Conservation (phyloP, 1,140 invertebrate genomes). For the Drosophila punjabiensis region DNA sequence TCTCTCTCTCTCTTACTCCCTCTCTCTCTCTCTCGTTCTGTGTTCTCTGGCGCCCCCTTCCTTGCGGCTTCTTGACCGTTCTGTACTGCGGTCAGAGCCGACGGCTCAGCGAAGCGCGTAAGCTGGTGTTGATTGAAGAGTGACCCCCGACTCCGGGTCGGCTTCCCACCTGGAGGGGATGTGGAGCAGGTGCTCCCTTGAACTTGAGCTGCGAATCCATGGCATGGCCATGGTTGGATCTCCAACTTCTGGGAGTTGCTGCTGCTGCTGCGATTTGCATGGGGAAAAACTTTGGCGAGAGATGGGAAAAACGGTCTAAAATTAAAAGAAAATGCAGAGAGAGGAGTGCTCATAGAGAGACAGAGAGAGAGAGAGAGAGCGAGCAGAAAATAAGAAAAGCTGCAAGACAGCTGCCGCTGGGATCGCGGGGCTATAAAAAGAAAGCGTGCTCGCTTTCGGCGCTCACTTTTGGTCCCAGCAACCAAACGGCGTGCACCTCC, state of each 20-base stretch:
- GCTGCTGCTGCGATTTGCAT: slow-evolving; percentile 7
- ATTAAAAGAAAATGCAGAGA: slow-evolving; percentile 60
- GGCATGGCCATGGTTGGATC: neutral
- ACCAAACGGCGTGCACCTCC: slow-evolving; percentile 70
- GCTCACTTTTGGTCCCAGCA: slow-evolving; percentile 80
- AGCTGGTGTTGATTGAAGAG: slow-evolving; percentile 48
- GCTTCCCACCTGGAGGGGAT: neutral
- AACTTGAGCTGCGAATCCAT: slow-evolving; percentile 15
- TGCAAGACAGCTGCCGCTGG: slow-evolving; percentile 22
- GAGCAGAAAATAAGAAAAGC: slow-evolving; percentile 29
- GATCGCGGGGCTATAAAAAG: slow-evolving; percentile 71
- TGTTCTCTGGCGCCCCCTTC: neutral
- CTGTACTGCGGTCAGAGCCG: slow-evolving; percentile 26
- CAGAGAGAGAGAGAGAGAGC: slow-evolving; percentile 35
- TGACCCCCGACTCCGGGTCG: slow-evolving; percentile 23
- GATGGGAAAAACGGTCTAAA: slow-evolving; percentile 53
- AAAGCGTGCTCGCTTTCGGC: slow-evolving; percentile 72
- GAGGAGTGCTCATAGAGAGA: neutral
- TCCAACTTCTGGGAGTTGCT: slow-evolving; percentile 20
- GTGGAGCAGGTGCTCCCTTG: slow-evolving; percentile 25
- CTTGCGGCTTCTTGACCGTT: slow-evolving; percentile 1
- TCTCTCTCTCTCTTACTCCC: neutral
- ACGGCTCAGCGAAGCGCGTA: slow-evolving; percentile 39
- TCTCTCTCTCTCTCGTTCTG: neutral
- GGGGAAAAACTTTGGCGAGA: slow-evolving; percentile 21